Evolutionary conservation across 1,140 invertebrate genomes (phyloP).

Genomic region (Metaphire vulgaris): DNA sequence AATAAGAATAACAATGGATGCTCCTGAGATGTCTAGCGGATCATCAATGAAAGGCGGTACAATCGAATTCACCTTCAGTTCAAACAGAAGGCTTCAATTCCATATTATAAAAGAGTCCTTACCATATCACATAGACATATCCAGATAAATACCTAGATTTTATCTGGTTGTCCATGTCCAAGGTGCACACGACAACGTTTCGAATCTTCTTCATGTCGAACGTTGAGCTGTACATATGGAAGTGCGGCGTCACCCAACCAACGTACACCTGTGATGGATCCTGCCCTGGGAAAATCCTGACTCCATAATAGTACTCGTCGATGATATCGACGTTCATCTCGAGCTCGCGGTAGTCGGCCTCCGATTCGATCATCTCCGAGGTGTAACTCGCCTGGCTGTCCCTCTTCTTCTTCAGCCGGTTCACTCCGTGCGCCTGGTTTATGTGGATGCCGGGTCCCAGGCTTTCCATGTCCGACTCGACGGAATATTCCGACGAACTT

Average conservation of each 20-base stretch:
- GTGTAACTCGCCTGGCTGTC: constrained; percentile 35
- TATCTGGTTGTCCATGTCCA: constrained; percentile 48
- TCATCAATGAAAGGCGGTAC: too few relatives aligned
- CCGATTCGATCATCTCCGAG: constrained; percentile 40
- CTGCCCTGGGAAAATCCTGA: constrained; percentile 85
- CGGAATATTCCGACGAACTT: constrained; percentile 28
- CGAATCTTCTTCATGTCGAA: constrained; percentile 83
- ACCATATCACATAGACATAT: background rate
- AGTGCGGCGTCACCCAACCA: constrained; percentile 99
- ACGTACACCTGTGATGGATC: constrained; percentile 94
- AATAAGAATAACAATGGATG: background rate
- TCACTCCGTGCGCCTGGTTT: constrained; percentile 10
- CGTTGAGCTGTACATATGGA: constrained; percentile 72
- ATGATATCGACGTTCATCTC: constrained; percentile 68
- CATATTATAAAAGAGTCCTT: too few relatives aligned
- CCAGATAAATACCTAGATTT: constrained; percentile 49
- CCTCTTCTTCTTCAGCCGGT: constrained; percentile 23
- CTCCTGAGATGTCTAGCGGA: too few relatives aligned
- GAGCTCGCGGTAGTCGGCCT: constrained; percentile 42
- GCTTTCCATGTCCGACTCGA: constrained; percentile 28
- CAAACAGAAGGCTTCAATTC: too few relatives aligned
- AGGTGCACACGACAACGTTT: constrained; percentile 68
- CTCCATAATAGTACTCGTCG: constrained; percentile 95
- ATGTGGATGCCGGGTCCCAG: constrained; percentile 6
- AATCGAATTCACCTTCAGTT: too few relatives aligned